Percentiles rank a stretch among this genome's conserved stretches.
Evolutionary conservation across 2,113 vertebrate genomes (phyloP).

Genomic region (Hemibagrus wyckioides): DNA sequence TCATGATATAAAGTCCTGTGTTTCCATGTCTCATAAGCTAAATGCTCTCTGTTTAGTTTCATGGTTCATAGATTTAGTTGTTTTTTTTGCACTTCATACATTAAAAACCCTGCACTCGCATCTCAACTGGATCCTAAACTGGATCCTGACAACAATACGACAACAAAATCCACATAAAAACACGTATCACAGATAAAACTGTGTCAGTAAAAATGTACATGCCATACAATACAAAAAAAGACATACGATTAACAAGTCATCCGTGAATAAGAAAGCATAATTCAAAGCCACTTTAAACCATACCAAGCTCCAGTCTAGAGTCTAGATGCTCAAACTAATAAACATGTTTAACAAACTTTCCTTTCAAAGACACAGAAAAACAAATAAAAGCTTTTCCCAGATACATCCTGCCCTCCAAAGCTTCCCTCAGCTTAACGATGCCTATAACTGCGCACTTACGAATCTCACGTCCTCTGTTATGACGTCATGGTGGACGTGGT

Average conservation of each 20-base stretch:
- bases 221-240: no score
- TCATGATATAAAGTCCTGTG: no score
- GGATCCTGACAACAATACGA: not conserved
- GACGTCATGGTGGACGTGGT: slow-evolving; percentile 90
- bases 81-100: no score
- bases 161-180: not conserved
- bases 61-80: no score
- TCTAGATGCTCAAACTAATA: not conserved
- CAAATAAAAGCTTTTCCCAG: not conserved
- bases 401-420: not conserved
- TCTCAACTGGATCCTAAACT: no score
- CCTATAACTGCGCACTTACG: slow-evolving; percentile 74
- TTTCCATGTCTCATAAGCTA: no score
- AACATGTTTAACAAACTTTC: not conserved
- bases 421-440: not conserved
- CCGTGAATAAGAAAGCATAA: not conserved
- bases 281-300: not conserved
- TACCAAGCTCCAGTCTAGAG: not conserved
- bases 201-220: not conserved
- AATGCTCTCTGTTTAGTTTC: no score
- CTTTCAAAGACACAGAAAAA: not conserved
- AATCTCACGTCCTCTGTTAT: slow-evolving; percentile 86
- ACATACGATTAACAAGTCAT: not conserved
- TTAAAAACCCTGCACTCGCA: no score
- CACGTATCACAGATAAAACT: not conserved